phyloP scores from a whole-genome alignment of 2,113 vertebrate species.

The Erythrocebus patas region DNA sequence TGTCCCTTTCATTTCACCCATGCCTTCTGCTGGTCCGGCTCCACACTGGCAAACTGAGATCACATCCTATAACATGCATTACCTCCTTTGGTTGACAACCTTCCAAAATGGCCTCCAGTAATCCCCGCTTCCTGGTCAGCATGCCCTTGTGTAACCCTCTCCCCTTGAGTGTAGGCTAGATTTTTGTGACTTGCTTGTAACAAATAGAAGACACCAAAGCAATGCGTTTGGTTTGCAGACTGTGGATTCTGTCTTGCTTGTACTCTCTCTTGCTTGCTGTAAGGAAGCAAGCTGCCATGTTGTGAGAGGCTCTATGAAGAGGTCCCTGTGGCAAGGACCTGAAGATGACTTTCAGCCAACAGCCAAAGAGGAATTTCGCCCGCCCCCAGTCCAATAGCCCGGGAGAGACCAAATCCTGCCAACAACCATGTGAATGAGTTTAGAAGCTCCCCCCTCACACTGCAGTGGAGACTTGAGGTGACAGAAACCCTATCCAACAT shows the following conservation, averaged over 20 bases:
- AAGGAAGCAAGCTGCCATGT: not conserved
- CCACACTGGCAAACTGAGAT: not conserved
- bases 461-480: not conserved
- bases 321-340: too few species aligned
- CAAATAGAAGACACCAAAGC: not conserved
- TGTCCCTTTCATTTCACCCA: too few species aligned
- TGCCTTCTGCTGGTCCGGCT: not conserved
- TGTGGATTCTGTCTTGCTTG: not conserved
- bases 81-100: not conserved
- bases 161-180: not conserved
- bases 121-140: fast-evolving
- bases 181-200: not conserved
- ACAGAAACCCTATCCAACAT: not conserved
- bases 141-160: fast-evolving
- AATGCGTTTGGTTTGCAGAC: not conserved
- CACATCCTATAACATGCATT: too few species aligned
- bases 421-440: not conserved
- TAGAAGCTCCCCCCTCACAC: not conserved
- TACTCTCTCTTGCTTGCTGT: not conserved
- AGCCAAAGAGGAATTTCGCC: not conserved
- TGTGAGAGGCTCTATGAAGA: not conserved
- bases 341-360: not conserved
- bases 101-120: not conserved
- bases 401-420: not conserved
- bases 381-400: not conserved